Evolutionary conservation across 2,113 vertebrate genomes (phyloP).

Genomic region (Pachycephala philippinensis): DNA sequence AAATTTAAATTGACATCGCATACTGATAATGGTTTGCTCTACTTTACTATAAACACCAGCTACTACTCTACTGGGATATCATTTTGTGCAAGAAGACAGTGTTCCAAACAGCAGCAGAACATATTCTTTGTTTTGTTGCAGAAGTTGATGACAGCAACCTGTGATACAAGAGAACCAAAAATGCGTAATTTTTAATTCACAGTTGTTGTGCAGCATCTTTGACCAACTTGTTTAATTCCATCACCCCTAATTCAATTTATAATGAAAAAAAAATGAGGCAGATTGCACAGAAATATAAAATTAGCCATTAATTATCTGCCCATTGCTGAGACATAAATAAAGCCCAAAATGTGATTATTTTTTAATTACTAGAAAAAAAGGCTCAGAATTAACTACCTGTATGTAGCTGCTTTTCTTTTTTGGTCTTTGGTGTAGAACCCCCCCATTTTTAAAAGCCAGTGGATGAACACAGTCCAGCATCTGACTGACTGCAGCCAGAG

Average conservation of each 20-base stretch:
- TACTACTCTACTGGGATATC: background rate
- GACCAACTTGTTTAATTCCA: slow-evolving; percentile 11
- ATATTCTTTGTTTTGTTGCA: background rate
- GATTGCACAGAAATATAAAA: slow-evolving; percentile 28
- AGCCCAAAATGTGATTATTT: slow-evolving; percentile 43
- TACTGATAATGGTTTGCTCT: slow-evolving; percentile 54
- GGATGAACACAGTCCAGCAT: background rate
- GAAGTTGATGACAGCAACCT: slow-evolving; percentile 3
- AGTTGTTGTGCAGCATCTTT: background rate
- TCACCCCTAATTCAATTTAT: slow-evolving; percentile 20
- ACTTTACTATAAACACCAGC: slow-evolving; percentile 40
- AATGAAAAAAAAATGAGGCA: slow-evolving; percentile 34
- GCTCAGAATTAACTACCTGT: background rate
- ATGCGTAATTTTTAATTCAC: background rate
- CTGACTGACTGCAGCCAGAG: background rate
- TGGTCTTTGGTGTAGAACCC: background rate
- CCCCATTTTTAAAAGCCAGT: background rate
- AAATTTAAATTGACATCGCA: slow-evolving; percentile 65
- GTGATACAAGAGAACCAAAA: background rate
- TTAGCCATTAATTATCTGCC: slow-evolving; percentile 62
- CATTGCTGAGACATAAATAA: slow-evolving; percentile 61
- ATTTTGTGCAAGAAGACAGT: background rate
- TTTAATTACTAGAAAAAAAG: slow-evolving; percentile 7
- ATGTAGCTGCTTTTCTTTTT: background rate
- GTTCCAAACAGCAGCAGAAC: background rate